A percentile compares a stretch with the other conserved stretches of the same genome.
phyloP scores from a whole-genome alignment of 2,113 vertebrate genomes.

The Engraulis encrasicolus region DNA sequence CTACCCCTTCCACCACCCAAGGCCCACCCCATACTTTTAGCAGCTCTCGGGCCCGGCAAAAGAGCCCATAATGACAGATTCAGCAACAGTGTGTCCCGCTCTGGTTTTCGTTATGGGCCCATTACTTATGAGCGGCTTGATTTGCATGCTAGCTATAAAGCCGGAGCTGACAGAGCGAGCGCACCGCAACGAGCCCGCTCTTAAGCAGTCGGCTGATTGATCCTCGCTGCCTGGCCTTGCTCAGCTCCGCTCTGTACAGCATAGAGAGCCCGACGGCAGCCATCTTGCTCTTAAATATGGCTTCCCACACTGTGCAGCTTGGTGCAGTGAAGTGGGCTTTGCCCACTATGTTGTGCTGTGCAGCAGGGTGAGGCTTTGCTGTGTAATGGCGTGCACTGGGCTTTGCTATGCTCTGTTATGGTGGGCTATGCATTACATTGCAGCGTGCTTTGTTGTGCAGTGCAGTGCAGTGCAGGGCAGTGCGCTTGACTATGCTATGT shows the following conservation, averaged over 20 bases:
- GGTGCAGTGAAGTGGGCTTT: neutral
- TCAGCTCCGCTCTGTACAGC: no score
- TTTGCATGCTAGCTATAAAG: constrained; percentile 8
- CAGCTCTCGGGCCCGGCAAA: neutral
- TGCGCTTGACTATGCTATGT: neutral
- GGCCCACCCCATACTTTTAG: neutral
- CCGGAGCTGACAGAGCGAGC: neutral
- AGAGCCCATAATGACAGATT: neutral
- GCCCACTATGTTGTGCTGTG: neutral
- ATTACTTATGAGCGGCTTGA: neutral
- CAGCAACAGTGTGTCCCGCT: neutral
- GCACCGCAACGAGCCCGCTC: neutral
- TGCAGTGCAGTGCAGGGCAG: neutral
- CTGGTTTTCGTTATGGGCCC: neutral
- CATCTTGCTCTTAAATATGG: neutral
- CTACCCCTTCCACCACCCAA: neutral
- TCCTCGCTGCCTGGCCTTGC: neutral
- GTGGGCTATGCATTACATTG: no score
- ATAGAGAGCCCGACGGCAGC: neutral
- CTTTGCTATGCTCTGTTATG: no score
- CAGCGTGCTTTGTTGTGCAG: constrained; percentile 25
- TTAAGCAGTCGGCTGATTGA: constrained; percentile 1
- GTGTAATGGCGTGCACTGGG: no score
- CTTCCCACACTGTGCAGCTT: neutral
- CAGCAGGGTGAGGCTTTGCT: no score